Evolutionary conservation across 37 sponge, comb jelly and placozoan species (phyloP).

Genomic region (Beroe ovata): DNA sequence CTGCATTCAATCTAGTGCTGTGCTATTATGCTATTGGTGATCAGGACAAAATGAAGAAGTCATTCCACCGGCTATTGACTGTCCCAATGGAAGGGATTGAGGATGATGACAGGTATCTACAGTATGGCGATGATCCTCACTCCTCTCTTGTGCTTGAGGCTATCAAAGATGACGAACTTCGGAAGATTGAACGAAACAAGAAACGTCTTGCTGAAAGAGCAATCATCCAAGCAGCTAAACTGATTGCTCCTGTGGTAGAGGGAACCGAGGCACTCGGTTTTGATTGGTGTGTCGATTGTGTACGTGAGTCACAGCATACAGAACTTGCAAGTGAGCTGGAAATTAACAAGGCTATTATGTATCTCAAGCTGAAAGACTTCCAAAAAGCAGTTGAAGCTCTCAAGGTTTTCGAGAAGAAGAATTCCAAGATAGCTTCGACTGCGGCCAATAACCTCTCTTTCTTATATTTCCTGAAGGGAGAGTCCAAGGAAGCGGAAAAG

Average conservation of each 20-base stretch:
- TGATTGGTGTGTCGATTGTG: slow-evolving; percentile 97
- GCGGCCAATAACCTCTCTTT: slow-evolving; percentile 96
- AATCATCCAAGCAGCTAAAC: slow-evolving; percentile 91
- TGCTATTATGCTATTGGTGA: slow-evolving; percentile 93
- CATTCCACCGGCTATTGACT: slow-evolving; percentile 78
- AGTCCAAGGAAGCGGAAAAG: slow-evolving; percentile 81
- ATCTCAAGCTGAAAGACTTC: slow-evolving; percentile 84
- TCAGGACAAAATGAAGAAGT: slow-evolving; percentile 86
- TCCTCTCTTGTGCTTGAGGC: slow-evolving; percentile 83
- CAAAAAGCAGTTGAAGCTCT: slow-evolving; percentile 91
- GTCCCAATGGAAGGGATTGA: slow-evolving; percentile 71
- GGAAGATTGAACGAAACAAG: slow-evolving; percentile 79
- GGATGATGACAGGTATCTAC: slow-evolving; percentile 83
- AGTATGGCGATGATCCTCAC: slow-evolving; percentile 84
- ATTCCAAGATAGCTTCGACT: slow-evolving; percentile 90
- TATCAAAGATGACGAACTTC: slow-evolving; percentile 85
- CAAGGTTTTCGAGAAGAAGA: slow-evolving; percentile 89
- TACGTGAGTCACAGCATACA: slow-evolving; percentile 76
- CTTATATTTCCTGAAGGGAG: slow-evolving; percentile 82
- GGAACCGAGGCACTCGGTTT: slow-evolving; percentile 85
- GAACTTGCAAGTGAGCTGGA: slow-evolving; percentile 93
- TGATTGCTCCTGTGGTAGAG: slow-evolving; percentile 92
- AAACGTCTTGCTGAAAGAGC: slow-evolving; percentile 77
- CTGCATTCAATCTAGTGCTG: slow-evolving; percentile 84
- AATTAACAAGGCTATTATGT: slow-evolving; percentile 91